A percentile compares a stretch with the other conserved stretches of the same genome.
These are phyloP conservation scores for Toxotes chatareus DNA, from an alignment of 2,113 vertebrate genomes.

Conservation along the genomic window DNA sequence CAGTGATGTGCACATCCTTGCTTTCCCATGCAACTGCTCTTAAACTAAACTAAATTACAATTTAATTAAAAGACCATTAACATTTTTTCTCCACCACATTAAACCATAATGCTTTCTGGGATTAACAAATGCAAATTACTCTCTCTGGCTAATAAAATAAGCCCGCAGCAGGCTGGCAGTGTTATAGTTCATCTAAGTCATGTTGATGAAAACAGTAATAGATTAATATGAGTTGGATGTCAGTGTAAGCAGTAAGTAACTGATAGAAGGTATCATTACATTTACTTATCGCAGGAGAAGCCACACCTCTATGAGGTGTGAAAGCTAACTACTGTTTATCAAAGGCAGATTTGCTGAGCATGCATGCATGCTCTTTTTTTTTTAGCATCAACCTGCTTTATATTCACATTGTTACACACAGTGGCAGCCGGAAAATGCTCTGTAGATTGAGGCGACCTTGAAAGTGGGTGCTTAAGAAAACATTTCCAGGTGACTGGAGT, in stretches of 20 bases:
- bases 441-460: not conserved
- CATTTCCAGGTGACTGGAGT: no score
- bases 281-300: not conserved
- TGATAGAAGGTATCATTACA: not conserved
- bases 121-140: constrained; percentile 1
- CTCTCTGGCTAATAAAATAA: not conserved
- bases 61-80: constrained; percentile 14
- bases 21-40: constrained; percentile 15
- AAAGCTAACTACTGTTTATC: not conserved
- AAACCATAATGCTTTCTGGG: constrained; percentile 5
- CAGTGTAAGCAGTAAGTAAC: not conserved
- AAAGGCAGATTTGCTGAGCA: constrained; percentile 10
- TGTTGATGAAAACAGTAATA: not conserved
- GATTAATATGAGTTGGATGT: not conserved
- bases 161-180: not conserved
- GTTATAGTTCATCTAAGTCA: not conserved
- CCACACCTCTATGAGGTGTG: constrained; percentile 9
- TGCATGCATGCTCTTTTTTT: not conserved
- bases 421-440: constrained; percentile 8
- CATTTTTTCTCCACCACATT: constrained; percentile 16
- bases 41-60: not conserved
- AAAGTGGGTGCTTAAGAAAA: not conserved
- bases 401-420: not conserved
- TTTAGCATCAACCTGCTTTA: not conserved
- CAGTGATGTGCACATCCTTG: constrained; percentile 13